Percentiles rank a stretch among this genome's conserved stretches.
These are phyloP conservation scores for Caretta caretta DNA, from an alignment of 2,113 vertebrate species.

Conservation along the genomic window DNA sequence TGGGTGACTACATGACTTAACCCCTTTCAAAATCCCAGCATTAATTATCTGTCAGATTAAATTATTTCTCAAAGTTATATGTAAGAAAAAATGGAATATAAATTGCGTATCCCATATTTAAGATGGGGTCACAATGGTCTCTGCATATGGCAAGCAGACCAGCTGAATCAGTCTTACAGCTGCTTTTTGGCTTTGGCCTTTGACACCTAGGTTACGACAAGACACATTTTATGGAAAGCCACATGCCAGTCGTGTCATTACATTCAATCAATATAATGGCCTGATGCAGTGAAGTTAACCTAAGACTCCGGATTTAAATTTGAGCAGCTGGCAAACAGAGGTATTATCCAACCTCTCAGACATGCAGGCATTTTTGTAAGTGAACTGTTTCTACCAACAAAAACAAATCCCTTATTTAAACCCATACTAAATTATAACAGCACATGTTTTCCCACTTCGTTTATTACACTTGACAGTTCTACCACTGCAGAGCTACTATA, in stretches of 20 bases:
- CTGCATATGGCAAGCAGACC: not conserved
- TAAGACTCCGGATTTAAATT: not conserved
- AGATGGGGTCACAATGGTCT: not conserved
- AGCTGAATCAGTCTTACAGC: not conserved
- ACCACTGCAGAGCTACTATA: not conserved
- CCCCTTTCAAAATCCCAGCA: slow-evolving; percentile 43
- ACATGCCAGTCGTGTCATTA: not conserved
- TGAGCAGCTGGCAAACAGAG: not conserved
- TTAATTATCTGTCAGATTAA: slow-evolving; percentile 49
- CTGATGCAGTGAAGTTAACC: not conserved
- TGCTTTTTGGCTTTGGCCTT: not conserved
- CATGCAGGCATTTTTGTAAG: not conserved
- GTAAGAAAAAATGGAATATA: slow-evolving; percentile 13
- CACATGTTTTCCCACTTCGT: not conserved
- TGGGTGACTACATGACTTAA: slow-evolving; percentile 61
- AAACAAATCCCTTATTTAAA: not conserved
- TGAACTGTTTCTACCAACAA: not conserved
- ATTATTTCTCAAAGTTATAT: slow-evolving; percentile 41
- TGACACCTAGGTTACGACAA: not conserved
- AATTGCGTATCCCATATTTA: not conserved
- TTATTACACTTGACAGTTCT: not conserved
- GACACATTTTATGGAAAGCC: not conserved
- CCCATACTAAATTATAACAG: not conserved
- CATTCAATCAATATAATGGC: not conserved
- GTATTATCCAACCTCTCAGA: not conserved